Percentiles rank a stretch among this genome's conserved stretches.
phyloP scores from a whole-genome alignment of 2,888 invertebrate species.

The Megalurothrips usitatus region DNA sequence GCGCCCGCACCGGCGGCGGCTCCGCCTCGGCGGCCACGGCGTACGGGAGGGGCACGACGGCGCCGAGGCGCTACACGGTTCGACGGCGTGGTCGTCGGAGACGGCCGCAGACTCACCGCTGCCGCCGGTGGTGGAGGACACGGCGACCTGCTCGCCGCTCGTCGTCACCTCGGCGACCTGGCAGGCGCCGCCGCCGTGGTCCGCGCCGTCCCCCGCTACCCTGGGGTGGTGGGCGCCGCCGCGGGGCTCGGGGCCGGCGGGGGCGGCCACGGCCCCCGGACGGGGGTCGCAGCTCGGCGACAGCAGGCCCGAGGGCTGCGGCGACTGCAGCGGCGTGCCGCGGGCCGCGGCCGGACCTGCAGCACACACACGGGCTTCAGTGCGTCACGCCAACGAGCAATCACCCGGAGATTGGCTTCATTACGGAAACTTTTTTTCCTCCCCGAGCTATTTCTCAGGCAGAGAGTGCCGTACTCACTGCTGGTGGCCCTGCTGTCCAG shows the following conservation, averaged over 20 bases:
- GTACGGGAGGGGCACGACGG: too few relatives aligned
- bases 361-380: too few relatives aligned
- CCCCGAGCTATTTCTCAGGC: too few relatives aligned
- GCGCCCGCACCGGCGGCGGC: too few relatives aligned
- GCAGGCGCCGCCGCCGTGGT: neutral
- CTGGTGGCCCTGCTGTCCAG: neutral
- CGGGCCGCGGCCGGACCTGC: neutral
- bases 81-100: too few relatives aligned
- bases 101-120: too few relatives aligned
- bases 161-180: slow-evolving; percentile 21
- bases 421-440: too few relatives aligned
- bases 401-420: too few relatives aligned
- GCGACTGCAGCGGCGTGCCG: slow-evolving; percentile 9
- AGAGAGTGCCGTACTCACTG: neutral
- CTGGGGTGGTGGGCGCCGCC: neutral
- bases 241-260: neutral
- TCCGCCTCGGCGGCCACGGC: too few relatives aligned
- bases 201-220: neutral
- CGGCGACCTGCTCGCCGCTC: slow-evolving; percentile 8
- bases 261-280: neutral
- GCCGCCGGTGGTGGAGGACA: neutral
- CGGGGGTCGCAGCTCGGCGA: neutral
- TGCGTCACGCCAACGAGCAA: too few relatives aligned
- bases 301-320: slow-evolving; percentile 14
- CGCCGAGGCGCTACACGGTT: too few relatives aligned